Base-by-base conservation (phyloP, 2,888 invertebrate genomes). In the Nemurella pictetii region DNA sequence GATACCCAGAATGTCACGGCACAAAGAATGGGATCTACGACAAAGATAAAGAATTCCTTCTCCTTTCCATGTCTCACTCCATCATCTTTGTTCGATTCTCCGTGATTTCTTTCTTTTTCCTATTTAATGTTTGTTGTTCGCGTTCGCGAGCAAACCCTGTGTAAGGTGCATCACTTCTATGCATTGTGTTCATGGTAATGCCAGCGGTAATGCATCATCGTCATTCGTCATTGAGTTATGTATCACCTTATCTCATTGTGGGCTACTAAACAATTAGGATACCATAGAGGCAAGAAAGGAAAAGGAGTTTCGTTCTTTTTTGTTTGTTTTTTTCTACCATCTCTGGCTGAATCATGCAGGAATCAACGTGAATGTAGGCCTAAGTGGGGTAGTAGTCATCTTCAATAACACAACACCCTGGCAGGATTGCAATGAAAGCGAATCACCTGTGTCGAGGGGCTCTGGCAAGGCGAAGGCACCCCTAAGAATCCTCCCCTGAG, bases 371-470 rank as follows among this genome's bases (percentile, higher is more conserved):
- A 55, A 55, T 55, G 75, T 75, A 75, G 0, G 2, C 26, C 75
- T 75, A 75, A 55, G 55, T 55, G 55, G 75, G 75, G 75, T 75
- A 75, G 75, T 75, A 75, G 75, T 75, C 75, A 28, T 75, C 26
- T 26, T 75, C 75, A 27, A 78, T 29, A 78, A 78, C 28, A 30
- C 78, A 28, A 78, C 82, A 72, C 82, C 82, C 82, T 20, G 26
- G 75, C 32, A 35, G 55, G 55, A 55, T 55, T 55, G 15, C 15
- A 12, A 72, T 82, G 28, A 82, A 82, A 29, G 72, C 27, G 82
- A 82, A 82, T 82, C 82, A 82, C 82, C 82, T 82, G 82, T 82
- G 20, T 12, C 12, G 9, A 30, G 82, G 55, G 80, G 80, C 30
- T 78, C 55, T 20, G 12, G 15, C 27, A 12, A 26, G 75, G n/a